phyloP scores from a whole-genome alignment of 1,140 invertebrate genomes.

The Monomorium pharaonis region DNA sequence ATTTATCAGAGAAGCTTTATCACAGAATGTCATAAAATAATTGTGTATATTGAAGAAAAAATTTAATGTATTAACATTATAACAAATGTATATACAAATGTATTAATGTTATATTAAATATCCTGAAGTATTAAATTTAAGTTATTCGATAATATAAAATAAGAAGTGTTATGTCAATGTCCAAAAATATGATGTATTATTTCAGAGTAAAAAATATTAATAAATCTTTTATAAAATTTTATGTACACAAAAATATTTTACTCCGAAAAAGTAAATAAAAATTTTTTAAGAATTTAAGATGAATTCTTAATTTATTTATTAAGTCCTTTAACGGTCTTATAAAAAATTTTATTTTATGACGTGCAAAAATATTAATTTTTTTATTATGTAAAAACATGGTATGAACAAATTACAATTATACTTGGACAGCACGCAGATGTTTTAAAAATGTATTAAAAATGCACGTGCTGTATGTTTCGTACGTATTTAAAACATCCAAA shows the following conservation, averaged over 20 bases:
- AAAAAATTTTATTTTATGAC: no score
- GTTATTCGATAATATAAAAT: background rate
- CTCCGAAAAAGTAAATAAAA: background rate
- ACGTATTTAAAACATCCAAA: no score
- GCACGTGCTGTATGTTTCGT: no score
- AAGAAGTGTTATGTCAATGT: background rate
- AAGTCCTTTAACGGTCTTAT: background rate
- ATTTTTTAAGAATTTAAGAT: background rate
- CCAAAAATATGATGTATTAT: background rate
- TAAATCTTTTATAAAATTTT: background rate
- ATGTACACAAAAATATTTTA: constrained; percentile 2
- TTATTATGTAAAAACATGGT: no score
- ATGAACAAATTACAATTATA: no score
- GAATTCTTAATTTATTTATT: background rate
- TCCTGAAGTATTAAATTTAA: background rate
- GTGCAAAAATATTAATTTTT: no score
- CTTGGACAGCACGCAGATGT: no score
- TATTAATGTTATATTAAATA: background rate
- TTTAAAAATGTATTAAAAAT: no score
- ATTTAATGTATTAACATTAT: no score
- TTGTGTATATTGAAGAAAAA: background rate
- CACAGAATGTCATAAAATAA: no score
- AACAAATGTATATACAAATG: no score
- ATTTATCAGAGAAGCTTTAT: no score
- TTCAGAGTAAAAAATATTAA: background rate